Evolutionary conservation across 2,888 invertebrate genomes (phyloP), one percentile per base, ranked within the genome.

Genomic region (Onthophagus sagittarius): DNA sequence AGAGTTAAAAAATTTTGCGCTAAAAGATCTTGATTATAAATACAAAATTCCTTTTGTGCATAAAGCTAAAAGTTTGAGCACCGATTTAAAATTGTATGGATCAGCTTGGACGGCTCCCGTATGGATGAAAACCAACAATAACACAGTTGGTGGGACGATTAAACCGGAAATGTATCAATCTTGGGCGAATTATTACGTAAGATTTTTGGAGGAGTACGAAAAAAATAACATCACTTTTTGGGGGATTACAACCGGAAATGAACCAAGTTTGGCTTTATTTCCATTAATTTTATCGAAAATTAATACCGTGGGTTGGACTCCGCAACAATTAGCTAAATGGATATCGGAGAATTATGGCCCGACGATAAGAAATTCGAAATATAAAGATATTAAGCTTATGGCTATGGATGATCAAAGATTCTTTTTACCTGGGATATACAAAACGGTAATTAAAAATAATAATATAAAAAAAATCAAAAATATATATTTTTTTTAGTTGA

Each of bases 231-330:
- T 90, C 63, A 84, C 88, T 1, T 89, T 93, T 77, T 98, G 97
- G 97, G 94, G 92, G 0, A 85, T 96, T 32, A 94, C 96, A 0
- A 92, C 94, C 0, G 94, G 95, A 31, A 97, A 97, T 82, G 97
- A 97, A 82, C 97, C 97, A 0, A 80, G 89, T 2, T 91, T 92
- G 2, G 85, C 90, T 0, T 74, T 90, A 0, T 72, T 69, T 33
- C 89, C 90, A 0, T 79, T 88, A 71, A 75, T 62, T 0, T 67
- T 65, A 6, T 84, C 84, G 0, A 82, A 85, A 5, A 93, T 95
- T 81, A 94, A 94, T 83, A 89, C 91, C 9, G 86, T 96, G 84
- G 94, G 92, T 14, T 95, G 94, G 92, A 89, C 88, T 1, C 89
- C 94, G 0, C 77, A 82, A 2, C 39, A 53, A 53, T 53, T 53